Evolutionary conservation across 1,140 invertebrate species (phyloP).

Genomic region (Hyphantria cunea): DNA sequence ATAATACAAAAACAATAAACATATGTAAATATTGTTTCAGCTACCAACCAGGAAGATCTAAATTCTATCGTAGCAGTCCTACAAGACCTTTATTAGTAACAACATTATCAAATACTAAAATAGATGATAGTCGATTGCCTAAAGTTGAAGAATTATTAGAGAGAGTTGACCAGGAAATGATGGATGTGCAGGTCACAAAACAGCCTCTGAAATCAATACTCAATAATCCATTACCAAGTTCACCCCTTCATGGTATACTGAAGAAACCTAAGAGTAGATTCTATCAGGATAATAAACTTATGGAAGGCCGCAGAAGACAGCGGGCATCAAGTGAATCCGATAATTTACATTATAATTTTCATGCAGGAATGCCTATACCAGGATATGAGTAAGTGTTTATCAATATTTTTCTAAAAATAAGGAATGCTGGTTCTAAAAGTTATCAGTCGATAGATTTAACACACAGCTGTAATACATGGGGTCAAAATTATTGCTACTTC

Average conservation of each 20-base stretch:
- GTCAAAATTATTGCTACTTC: too few species aligned
- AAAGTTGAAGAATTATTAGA: conserved; percentile 76
- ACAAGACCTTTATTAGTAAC: conserved; percentile 64
- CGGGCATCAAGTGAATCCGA: conserved; percentile 74
- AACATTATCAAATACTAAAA: conserved; percentile 66
- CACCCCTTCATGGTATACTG: conserved; percentile 65
- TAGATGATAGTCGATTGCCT: conserved; percentile 66
- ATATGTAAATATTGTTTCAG: conserved; percentile 44
- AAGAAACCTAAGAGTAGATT: conserved; percentile 69
- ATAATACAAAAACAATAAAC: neutral
- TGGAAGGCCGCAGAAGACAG: conserved; percentile 67
- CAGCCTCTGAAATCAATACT: conserved; percentile 77
- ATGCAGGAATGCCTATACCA: conserved; percentile 53
- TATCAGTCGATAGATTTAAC: too few species aligned
- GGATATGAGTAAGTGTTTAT: conserved; percentile 60
- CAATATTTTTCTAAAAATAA: too few species aligned
- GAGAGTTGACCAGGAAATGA: conserved; percentile 72
- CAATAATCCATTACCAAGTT: conserved; percentile 67
- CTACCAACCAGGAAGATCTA: conserved; percentile 67
- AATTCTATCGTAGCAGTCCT: conserved; percentile 65
- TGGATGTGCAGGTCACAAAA: conserved; percentile 62
- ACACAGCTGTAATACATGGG: too few species aligned
- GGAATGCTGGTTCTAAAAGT: too few species aligned
- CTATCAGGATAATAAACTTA: conserved; percentile 53
- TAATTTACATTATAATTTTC: conserved; percentile 63